Conservation (phyloP, 2,888 invertebrate genomes). For the Linnaemya tessellans region DNA sequence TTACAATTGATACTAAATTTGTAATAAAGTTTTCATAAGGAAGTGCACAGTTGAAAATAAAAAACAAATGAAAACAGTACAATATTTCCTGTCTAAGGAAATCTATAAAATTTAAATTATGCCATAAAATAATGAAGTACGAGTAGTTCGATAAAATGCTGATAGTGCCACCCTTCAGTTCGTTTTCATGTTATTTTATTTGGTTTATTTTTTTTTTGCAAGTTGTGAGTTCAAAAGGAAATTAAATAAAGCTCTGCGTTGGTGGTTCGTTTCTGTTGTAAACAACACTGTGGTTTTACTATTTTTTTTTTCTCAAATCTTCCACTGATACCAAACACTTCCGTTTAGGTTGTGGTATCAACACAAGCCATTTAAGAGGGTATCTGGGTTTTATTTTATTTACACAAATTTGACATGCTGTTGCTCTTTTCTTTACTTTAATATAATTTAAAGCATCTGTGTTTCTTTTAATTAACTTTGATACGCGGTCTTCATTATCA, state of each 20-base stretch:
- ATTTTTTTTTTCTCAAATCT: background rate
- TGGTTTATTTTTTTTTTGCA: background rate
- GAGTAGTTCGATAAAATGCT: background rate
- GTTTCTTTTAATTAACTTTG: too few relatives aligned
- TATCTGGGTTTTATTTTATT: slow-evolving; percentile 6
- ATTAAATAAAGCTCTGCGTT: slow-evolving; percentile 54
- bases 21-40: background rate
- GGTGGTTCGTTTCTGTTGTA: slow-evolving; percentile 45
- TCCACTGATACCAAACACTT: slow-evolving; percentile 31
- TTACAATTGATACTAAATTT: slow-evolving; percentile 20
- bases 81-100: slow-evolving; percentile 65
- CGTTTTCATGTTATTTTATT: background rate
- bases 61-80: background rate
- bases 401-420: background rate
- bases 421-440: background rate
- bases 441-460: background rate
- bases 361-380: background rate
- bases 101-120: slow-evolving; percentile 69
- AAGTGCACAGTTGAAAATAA: background rate
- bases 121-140: slow-evolving; percentile 49
- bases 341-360: slow-evolving; percentile 34
- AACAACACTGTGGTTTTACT: slow-evolving; percentile 32
- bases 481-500: too few relatives aligned
- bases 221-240: slow-evolving; percentile 59
- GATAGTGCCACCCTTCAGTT: background rate